Evolutionary conservation across 2,113 vertebrate genomes (phyloP), one percentile per base, ranked within the genome.

Genomic region (Aegotheles bennettii): DNA sequence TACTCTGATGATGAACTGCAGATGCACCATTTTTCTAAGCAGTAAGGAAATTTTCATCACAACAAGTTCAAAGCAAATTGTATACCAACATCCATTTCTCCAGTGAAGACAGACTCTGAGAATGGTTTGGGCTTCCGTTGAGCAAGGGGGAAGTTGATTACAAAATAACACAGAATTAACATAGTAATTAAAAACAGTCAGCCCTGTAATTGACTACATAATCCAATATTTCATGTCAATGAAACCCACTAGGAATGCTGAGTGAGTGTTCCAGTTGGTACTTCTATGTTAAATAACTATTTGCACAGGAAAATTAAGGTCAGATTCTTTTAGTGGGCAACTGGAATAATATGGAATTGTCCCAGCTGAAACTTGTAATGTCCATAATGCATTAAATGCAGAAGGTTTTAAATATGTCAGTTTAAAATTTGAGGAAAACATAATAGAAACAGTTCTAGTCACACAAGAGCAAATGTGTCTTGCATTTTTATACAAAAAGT

Each of bases 101-200:
- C 40, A 45, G 43, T 53, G 88, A 75, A 60, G 86, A 38, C 75
- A 80, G 48, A 50, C 33, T 68, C 81, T 16, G 13, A 60, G 40
- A 68, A 74, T 60, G 13, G 38, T 53, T 89, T 84, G 68, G n/a
- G 31, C 43, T 80, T 94, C 68, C 86, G 35, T 89, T 90, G 83
- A 90, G 93, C 90, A 88, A 93, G 71, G 56, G 73, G 67, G 83
- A 88, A 70, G 61, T 50, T 74, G 56, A 63, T 94, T 95, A 68
- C 80, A 93, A 88, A 94, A 93, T 83, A 61, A 84, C 77, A 82
- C 17, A 24, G 64, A 73, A 94, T 94, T 91, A 94, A 35, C 74
- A 61, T 79, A 79, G 87, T 97, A 94, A 97, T 97, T 95, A 93
- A 96, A 94, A 93, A 18, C 36, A 75, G 83, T 91, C 78, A 89